These are phyloP conservation scores for Amazonetta brasiliensis DNA, from an alignment of 2,797 vertebrate genomes.

Conservation along the genomic window DNA sequence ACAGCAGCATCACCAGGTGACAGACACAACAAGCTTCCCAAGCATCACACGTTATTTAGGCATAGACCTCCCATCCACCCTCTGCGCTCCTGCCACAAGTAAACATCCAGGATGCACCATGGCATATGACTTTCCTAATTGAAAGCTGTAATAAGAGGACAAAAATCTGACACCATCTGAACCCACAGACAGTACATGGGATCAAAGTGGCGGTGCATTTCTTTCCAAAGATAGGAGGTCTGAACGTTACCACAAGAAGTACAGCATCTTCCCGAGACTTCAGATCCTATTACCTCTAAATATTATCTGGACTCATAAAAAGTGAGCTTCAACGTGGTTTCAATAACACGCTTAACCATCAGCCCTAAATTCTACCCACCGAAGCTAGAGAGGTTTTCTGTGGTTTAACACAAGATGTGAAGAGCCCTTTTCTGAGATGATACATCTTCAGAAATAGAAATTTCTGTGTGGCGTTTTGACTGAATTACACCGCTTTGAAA, in stretches of 20 bases:
- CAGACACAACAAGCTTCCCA: fast-evolving
- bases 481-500: background rate
- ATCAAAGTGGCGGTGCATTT: fast-evolving
- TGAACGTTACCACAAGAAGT: background rate
- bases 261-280: background rate
- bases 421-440: background rate
- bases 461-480: background rate
- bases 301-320: background rate
- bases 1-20: background rate
- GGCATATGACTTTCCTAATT: background rate
- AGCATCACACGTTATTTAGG: background rate
- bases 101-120: background rate
- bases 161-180: background rate
- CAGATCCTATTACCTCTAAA: background rate
- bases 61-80: background rate
- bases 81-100: background rate
- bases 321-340: background rate
- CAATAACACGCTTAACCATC: background rate
- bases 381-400: background rate
- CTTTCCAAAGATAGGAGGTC: background rate
- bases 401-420: fast-evolving
- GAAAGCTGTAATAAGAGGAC: background rate
- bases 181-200: background rate
- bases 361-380: background rate
- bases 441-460: background rate